Evolutionary conservation across 2,888 invertebrate genomes (phyloP).

Genomic region (Apodemia duryi): DNA sequence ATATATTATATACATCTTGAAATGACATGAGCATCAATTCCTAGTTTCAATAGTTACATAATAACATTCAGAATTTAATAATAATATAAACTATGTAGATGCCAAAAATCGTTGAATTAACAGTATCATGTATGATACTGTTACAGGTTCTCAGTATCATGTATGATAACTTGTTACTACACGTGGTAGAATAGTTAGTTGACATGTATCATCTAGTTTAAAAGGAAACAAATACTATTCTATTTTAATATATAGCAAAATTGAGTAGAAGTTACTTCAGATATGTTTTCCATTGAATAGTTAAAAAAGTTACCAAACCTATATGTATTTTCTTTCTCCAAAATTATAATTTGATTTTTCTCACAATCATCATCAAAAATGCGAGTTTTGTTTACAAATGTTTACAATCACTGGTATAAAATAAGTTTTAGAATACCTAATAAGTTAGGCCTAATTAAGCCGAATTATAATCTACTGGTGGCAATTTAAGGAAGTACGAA

Average conservation of each 20-base stretch:
- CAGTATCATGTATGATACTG: not conserved
- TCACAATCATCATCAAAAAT: too few species aligned
- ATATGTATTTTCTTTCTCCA: too few species aligned
- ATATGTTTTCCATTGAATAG: not conserved
- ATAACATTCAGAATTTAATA: not conserved
- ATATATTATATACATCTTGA: not conserved
- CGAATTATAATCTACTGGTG: not conserved
- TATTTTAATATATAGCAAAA: not conserved
- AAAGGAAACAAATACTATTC: not conserved
- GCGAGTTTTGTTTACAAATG: not conserved
- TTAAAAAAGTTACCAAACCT: not conserved
- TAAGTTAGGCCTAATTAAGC: not conserved
- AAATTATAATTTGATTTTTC: too few species aligned
- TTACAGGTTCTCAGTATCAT: not conserved
- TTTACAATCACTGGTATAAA: constrained; percentile 1
- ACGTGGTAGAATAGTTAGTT: not conserved
- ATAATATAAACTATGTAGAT: not conserved
- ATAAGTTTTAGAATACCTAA: not conserved
- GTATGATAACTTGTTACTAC: not conserved
- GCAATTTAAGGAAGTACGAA: not conserved
- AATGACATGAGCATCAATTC: constrained; percentile 2
- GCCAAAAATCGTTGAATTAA: not conserved
- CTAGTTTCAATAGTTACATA: not conserved
- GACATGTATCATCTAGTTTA: not conserved
- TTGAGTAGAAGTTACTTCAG: not conserved